Evolutionary conservation across 1,140 invertebrate species (phyloP), one percentile per base, ranked within the genome.

Genomic region (Heliconius himera): DNA sequence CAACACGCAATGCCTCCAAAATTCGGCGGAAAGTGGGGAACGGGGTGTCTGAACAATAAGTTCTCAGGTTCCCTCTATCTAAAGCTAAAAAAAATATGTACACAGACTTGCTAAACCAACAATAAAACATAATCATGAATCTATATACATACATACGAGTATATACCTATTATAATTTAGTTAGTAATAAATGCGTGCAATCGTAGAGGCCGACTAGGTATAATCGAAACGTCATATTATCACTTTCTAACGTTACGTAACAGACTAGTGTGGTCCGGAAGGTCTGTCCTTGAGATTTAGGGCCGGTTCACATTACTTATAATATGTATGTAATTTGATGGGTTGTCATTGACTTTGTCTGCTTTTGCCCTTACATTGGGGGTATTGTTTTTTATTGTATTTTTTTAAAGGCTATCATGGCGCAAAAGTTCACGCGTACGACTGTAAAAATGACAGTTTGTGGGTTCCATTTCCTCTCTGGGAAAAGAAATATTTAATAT

Each of bases 221-320:
- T 66, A 66, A 66, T 66, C 22, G 22, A 29, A 26, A 66, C 60
- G 60, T 66, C 26, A 29, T 66, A 66, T 26, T 29, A 29, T 13
- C 11, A 66, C 60, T 66, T 66, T 66, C 60, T 66, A 66, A 66
- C 60, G 60, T 66, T 66, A 66, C 11, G 26, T 66, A 26, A 66
- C 26, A 8, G 22, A 46, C 11, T 4, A 46, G 41, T 46, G 41
- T 13, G 22, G 60, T 11, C 60, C 60, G 60, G 60, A 66, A 66
- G 60, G 60, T 66, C 60, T 29, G 60, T 26, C 60, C 60, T 66
- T 66, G 60, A 66, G 60, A 3, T 29, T 26, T 66, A 66, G 26
- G 60, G 60, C 60, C 60, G 60, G 60, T 66, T 66, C 0, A 26
- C 26, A 26, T 26, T 29, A 26, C 60, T 16, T 66, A n/a, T 29